Conservation (phyloP, 2,888 invertebrate genomes). For the Harpagoxenus sublaevis region DNA sequence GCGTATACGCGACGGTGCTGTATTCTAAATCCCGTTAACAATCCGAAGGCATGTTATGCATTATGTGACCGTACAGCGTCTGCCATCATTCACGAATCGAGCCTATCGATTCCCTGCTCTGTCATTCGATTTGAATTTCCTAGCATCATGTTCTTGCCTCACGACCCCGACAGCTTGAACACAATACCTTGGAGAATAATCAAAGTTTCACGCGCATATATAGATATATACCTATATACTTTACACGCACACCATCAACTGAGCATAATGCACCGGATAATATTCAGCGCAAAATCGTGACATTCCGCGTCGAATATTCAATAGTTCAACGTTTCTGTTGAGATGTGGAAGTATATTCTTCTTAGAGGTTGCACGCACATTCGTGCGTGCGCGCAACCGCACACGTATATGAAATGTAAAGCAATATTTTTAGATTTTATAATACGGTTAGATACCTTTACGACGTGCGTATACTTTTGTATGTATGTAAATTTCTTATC, state of each 20-base stretch:
- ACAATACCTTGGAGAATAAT: conserved; percentile 60
- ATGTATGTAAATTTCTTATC: not conserved
- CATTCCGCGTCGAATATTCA: conserved; percentile 55
- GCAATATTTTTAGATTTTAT: conserved; percentile 14
- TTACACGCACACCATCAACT: not conserved
- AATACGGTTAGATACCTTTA: not conserved
- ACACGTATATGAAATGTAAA: not conserved
- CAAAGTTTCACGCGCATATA: conserved; percentile 54
- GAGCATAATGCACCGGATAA: conserved; percentile 43
- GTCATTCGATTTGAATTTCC: conserved; percentile 65
- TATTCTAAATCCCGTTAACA: conserved; percentile 46
- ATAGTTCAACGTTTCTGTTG: conserved; percentile 43
- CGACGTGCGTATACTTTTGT: not conserved
- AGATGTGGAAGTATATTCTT: conserved; percentile 23
- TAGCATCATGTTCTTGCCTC: conserved; percentile 36
- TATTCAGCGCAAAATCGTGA: conserved; percentile 47
- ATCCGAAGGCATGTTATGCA: conserved; percentile 56
- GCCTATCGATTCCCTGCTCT: conserved; percentile 61
- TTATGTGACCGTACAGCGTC: conserved; percentile 5
- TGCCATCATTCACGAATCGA: conserved; percentile 11
- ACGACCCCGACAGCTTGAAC: conserved; percentile 24
- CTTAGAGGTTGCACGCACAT: not conserved
- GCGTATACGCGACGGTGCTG: conserved; percentile 45
- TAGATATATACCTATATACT: not conserved
- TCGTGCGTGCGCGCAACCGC: too few relatives aligned